Conservation (phyloP, 2,797 vertebrate species). For the Sorex maritimensis region DNA sequence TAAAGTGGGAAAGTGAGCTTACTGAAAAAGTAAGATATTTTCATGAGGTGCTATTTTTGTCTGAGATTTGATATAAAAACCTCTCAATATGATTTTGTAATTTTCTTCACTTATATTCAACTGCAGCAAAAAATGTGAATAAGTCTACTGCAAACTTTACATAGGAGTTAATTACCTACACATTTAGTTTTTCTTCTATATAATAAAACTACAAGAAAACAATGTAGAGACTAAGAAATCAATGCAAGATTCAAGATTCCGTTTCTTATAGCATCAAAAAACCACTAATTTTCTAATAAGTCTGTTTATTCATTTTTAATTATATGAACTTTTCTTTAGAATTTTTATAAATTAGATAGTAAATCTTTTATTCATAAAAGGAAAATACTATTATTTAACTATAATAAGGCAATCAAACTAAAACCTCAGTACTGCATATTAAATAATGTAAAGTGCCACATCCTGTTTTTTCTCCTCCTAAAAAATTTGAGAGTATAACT, state of each 20-base stretch:
- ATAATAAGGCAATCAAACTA: constrained; percentile 26
- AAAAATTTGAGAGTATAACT: constrained; percentile 23
- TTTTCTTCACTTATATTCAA: constrained; percentile 32
- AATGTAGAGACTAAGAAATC: background rate
- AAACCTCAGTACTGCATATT: background rate
- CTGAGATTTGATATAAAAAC: constrained; percentile 13
- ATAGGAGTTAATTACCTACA: constrained; percentile 32
- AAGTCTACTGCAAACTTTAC: constrained; percentile 39
- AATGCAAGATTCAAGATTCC: constrained; percentile 15
- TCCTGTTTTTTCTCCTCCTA: background rate
- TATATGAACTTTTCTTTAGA: constrained; percentile 7
- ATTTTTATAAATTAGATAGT: background rate
- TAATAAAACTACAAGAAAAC: constrained; percentile 36
- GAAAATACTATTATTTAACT: background rate
- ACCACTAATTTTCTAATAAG: constrained; percentile 30
- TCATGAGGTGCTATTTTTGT: background rate
- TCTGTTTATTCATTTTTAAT: constrained; percentile 15
- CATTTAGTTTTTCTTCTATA: constrained; percentile 18
- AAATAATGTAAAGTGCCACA: background rate
- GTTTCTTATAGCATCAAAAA: background rate
- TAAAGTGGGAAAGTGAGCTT: background rate
- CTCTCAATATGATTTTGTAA: constrained; percentile 22
- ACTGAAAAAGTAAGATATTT: background rate
- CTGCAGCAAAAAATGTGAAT: constrained; percentile 19
- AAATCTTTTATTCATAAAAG: background rate